Evolutionary conservation across 1,140 invertebrate genomes (phyloP), one percentile per base, ranked within the genome.

Genomic region (Drosophila seguyi): DNA sequence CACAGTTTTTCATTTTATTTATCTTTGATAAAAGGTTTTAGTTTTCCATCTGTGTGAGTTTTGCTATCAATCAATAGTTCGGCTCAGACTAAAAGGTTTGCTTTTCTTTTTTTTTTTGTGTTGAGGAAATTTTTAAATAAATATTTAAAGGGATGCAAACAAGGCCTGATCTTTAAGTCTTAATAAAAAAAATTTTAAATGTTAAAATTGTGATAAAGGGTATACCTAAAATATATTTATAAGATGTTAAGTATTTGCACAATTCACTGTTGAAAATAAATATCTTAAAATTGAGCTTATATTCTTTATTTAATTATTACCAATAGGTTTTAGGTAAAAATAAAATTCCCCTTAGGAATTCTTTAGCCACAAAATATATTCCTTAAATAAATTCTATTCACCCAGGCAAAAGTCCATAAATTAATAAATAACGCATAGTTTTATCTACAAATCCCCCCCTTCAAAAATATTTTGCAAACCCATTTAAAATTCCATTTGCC

Each of bases 1-100:
- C 34, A n/a, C 13, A 68, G 76, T 59, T 76, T 76, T 53, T 29
- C 76, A 88, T 88, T 88, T 84, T 87, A 87, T 87, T 87, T 87
- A 87, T 87, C 84, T 87, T 88, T 88, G 84, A 84, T 88, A 87
- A 87, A 87, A 87, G 84, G 84, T 88, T 87, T 87, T 87, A 87
- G 73, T 75, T 79, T 58, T 65, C 22, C 8, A 57, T 73, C 48
- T 79, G 48, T 58, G 38, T 36, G 41, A 63, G 68, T 57, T 63
- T 45, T 22, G 38, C 56, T 48, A 36, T 62, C 75, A 75, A 78
- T 78, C 75, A 78, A 78, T 78, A 77, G 73, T 61, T 68, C 57
- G 42, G 42, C 47, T 57, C 36, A 52, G 65, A 57, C 65, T 77
- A 77, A 78, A 63, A 55, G 75, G 65, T n/a, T n/a, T n/a, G n/a